phyloP scores from a whole-genome alignment of 2,888 invertebrate genomes.

The Hemistola chrysoprasaria region DNA sequence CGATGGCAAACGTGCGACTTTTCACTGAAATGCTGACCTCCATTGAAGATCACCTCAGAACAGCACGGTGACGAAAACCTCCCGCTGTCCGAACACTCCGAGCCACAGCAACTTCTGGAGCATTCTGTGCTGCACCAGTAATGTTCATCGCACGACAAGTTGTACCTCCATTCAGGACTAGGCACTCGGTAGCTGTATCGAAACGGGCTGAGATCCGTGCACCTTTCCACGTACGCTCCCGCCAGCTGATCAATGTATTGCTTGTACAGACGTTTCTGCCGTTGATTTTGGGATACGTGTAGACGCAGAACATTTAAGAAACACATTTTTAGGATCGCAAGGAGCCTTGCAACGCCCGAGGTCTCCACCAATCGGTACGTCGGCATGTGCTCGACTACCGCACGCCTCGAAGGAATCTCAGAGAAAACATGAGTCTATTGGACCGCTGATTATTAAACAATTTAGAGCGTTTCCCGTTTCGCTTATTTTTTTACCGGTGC shows the following conservation, averaged over 20 bases:
- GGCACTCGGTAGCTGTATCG: constrained; percentile 43
- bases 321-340: constrained; percentile 72
- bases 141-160: constrained; percentile 55
- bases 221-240: constrained; percentile 71
- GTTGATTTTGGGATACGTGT: constrained; percentile 77
- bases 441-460: constrained; percentile 53
- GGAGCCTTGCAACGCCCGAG: constrained; percentile 42
- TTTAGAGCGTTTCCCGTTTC: constrained; percentile 48
- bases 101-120: constrained; percentile 55
- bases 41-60: constrained; percentile 78
- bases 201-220: constrained; percentile 56
- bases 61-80: constrained; percentile 76
- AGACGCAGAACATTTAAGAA: constrained; percentile 80
- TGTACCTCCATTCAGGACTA: constrained; percentile 65
- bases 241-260: constrained; percentile 75
- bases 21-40: constrained; percentile 72
- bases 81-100: constrained; percentile 69
- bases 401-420: constrained; percentile 51
- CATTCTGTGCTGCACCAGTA: constrained; percentile 58
- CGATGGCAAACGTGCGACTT: constrained; percentile 62
- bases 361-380: constrained; percentile 58
- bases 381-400: constrained; percentile 58
- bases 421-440: constrained; percentile 57
- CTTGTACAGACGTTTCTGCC: constrained; percentile 75
- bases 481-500: constrained; percentile 22